These are phyloP conservation scores for Pterostichus madidus DNA, from an alignment of 2,888 invertebrate genomes.

Conservation along the genomic window DNA sequence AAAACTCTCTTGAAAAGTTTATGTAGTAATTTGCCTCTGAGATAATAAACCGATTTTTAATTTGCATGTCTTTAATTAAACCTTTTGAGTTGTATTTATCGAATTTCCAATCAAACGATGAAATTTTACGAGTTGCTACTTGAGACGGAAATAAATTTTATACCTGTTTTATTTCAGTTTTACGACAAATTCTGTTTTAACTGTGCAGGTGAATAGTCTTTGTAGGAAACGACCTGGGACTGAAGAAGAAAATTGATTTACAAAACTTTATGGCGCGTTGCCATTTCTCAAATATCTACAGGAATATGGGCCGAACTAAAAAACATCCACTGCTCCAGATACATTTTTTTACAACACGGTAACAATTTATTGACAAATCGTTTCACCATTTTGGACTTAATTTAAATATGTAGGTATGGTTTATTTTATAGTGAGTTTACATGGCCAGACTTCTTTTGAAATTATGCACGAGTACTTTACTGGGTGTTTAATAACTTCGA, in stretches of 20 bases:
- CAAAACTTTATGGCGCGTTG: conserved; percentile 23
- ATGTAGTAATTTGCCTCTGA: neutral
- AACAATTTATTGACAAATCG: no score
- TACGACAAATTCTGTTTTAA: conserved; percentile 21
- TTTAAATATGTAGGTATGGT: no score
- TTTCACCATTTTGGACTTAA: no score
- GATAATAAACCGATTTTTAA: conserved; percentile 1
- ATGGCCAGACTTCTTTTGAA: no score
- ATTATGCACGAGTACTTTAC: no score
- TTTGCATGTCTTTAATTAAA: conserved; percentile 37
- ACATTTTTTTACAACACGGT: no score
- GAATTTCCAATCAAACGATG: conserved; percentile 34
- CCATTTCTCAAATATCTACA: no score
- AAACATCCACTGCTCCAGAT: no score
- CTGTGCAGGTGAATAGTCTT: conserved; percentile 19
- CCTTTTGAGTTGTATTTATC: neutral
- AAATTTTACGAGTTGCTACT: conserved; percentile 18
- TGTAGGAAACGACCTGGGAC: conserved; percentile 31
- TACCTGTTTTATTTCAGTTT: conserved; percentile 33
- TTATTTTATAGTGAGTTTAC: no score
- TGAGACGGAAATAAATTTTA: conserved; percentile 13
- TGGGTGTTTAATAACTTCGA: no score
- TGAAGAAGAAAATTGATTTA: conserved; percentile 26
- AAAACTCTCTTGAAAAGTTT: neutral
- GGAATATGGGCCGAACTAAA: no score